Conservation (phyloP, 1,140 invertebrate species). For the Formica exsecta region DNA sequence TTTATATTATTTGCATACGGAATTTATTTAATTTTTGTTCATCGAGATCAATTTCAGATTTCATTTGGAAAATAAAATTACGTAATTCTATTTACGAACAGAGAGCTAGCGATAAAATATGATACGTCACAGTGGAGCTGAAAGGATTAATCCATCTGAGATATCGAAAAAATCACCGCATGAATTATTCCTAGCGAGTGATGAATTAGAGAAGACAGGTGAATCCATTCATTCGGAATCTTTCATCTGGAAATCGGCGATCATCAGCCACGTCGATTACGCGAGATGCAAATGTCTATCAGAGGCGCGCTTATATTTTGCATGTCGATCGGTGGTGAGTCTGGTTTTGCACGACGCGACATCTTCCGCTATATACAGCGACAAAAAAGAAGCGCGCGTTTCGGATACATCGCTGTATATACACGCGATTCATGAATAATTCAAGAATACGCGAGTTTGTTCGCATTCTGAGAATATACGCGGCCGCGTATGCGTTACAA, state of each 20-base stretch:
- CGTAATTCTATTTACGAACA: background rate
- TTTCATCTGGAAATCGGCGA: conserved; percentile 40
- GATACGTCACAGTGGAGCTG: conserved; percentile 23
- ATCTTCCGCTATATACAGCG: background rate
- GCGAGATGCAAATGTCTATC: conserved; percentile 30
- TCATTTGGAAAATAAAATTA: background rate
- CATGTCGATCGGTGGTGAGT: background rate
- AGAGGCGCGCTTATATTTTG: conserved; percentile 25
- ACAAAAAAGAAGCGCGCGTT: conserved; percentile 28
- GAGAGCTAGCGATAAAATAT: conserved; percentile 5
- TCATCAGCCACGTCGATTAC: conserved; percentile 51
- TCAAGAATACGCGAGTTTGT: conserved; percentile 62
- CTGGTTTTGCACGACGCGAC: conserved; percentile 21
- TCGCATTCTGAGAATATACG: conserved; percentile 64
- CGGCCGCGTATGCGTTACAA: conserved; percentile 65
- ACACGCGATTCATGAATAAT: conserved; percentile 70
- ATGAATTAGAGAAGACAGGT: background rate
- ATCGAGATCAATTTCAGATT: background rate
- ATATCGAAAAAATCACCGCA: background rate
- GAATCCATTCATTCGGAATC: conserved; percentile 27
- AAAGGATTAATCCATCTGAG: conserved; percentile 47
- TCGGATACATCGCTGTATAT: conserved; percentile 43
- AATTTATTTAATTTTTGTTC: background rate
- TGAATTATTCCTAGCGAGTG: conserved; percentile 7
- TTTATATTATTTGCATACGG: background rate